Conservation (phyloP, 2,888 invertebrate species). For the Aporophyla lueneburgensis region DNA sequence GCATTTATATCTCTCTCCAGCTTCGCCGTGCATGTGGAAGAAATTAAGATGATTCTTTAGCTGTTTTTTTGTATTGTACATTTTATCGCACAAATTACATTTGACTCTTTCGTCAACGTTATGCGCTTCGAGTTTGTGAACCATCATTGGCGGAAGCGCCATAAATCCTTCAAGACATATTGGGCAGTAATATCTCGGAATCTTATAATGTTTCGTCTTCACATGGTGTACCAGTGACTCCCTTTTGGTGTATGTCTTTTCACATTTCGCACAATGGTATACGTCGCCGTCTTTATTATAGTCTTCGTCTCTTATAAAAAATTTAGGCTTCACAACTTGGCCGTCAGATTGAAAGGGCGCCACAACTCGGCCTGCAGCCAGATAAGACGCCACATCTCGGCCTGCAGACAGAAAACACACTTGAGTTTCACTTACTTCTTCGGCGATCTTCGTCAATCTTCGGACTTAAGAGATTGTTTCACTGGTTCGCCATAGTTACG, state of each 20-base stretch:
- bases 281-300: constrained; percentile 71
- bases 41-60: constrained; percentile 77
- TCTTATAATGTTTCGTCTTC: constrained; percentile 78
- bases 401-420: constrained; percentile 78
- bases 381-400: constrained; percentile 58
- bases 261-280: constrained; percentile 75
- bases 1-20: constrained; percentile 75
- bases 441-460: constrained; percentile 19
- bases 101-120: constrained; percentile 79
- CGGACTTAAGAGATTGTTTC: constrained; percentile 22
- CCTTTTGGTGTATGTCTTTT: constrained; percentile 75
- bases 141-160: constrained; percentile 73
- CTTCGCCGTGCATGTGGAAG: constrained; percentile 81
- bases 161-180: constrained; percentile 76
- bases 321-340: constrained; percentile 64
- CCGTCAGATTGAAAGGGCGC: constrained; percentile 74
- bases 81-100: constrained; percentile 81
- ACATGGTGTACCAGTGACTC: constrained; percentile 75
- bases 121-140: constrained; percentile 80
- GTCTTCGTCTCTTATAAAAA: constrained; percentile 74
- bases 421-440: constrained; percentile 51
- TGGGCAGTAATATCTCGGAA: constrained; percentile 59
- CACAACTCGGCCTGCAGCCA: constrained; percentile 25
- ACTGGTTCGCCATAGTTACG: constrained; percentile 6
- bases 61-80: constrained; percentile 77